Conservation (phyloP, 1,140 invertebrate species). For the Samia ricini region DNA sequence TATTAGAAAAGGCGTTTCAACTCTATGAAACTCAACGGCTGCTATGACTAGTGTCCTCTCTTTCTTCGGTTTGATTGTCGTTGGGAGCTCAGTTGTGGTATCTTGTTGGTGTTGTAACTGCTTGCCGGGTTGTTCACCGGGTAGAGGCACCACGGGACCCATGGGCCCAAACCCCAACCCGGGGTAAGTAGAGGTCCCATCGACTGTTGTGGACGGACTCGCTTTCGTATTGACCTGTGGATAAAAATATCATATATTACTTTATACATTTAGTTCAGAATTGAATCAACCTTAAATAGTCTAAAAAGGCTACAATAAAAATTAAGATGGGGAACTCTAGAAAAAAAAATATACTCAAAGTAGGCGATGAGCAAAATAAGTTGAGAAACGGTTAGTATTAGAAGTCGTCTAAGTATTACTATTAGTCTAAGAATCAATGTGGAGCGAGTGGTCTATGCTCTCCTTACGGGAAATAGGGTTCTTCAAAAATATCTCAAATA, state of each 20-base stretch:
- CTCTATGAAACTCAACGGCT: slow-evolving; percentile 90
- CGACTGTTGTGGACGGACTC: slow-evolving; percentile 71
- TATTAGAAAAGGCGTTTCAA: slow-evolving; percentile 95
- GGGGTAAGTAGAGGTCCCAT: slow-evolving; percentile 66
- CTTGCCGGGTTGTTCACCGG: slow-evolving; percentile 54
- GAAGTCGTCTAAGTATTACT: too few relatives aligned
- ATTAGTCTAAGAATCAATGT: too few relatives aligned
- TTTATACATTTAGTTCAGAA: background rate
- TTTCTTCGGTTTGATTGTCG: slow-evolving; percentile 46
- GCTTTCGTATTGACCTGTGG: slow-evolving; percentile 66
- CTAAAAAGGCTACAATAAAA: too few relatives aligned
- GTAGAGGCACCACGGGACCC: slow-evolving; percentile 60
- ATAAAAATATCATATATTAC: background rate
- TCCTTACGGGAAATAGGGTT: too few relatives aligned
- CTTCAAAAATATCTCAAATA: too few relatives aligned
- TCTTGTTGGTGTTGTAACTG: slow-evolving; percentile 54
- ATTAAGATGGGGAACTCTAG: too few relatives aligned
- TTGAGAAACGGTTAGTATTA: too few relatives aligned
- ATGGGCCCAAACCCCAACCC: slow-evolving; percentile 68
- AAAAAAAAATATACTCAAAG: too few relatives aligned
- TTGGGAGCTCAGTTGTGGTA: slow-evolving; percentile 44
- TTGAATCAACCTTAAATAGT: too few relatives aligned
- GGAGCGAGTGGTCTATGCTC: too few relatives aligned
- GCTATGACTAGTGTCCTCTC: slow-evolving; percentile 81
- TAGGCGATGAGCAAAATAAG: too few relatives aligned